A percentile compares a stretch with the other conserved stretches of the same genome.
These are phyloP conservation scores for Cryptocephalus primarius DNA, from an alignment of 2,888 invertebrate genomes.

Conservation along the genomic window DNA sequence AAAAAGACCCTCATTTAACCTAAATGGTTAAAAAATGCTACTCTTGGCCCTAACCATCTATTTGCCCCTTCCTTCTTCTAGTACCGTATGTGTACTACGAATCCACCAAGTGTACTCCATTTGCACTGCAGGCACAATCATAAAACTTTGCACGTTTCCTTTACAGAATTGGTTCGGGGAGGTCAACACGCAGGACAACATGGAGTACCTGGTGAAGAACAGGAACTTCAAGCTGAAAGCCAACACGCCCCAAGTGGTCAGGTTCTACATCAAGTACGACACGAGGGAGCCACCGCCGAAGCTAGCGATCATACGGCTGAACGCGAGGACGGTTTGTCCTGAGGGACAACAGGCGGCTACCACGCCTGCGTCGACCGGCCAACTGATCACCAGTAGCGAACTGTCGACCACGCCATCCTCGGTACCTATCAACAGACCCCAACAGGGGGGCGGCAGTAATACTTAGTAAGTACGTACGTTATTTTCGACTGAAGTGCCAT, in stretches of 20 bases:
- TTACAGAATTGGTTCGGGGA: conserved; percentile 43
- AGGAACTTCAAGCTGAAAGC: conserved; percentile 46
- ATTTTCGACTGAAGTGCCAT: too few species aligned
- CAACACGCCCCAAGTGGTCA: conserved; percentile 43
- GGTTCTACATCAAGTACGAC: conserved; percentile 52
- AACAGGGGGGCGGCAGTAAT: neutral
- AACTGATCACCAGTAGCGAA: conserved; percentile 22
- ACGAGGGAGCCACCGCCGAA: conserved; percentile 40
- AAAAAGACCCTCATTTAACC: too few species aligned
- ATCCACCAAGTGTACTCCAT: too few species aligned
- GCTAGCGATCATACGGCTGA: conserved; percentile 41
- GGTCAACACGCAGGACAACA: conserved; percentile 46
- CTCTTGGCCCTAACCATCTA: too few species aligned
- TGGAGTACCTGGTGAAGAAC: conserved; percentile 48
- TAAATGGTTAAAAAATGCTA: too few species aligned
- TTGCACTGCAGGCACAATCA: too few species aligned
- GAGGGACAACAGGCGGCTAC: conserved; percentile 2
- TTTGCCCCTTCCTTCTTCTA: too few species aligned
- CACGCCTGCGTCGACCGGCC: conserved; percentile 2
- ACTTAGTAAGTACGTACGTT: too few species aligned
- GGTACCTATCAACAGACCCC: conserved; percentile 14
- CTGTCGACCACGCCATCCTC: conserved; percentile 8
- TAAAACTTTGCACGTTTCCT: neutral
- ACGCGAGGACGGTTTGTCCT: conserved; percentile 48
- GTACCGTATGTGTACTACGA: too few species aligned